Conservation (phyloP, 2,888 invertebrate genomes). For the Pediacus dermestoides region DNA sequence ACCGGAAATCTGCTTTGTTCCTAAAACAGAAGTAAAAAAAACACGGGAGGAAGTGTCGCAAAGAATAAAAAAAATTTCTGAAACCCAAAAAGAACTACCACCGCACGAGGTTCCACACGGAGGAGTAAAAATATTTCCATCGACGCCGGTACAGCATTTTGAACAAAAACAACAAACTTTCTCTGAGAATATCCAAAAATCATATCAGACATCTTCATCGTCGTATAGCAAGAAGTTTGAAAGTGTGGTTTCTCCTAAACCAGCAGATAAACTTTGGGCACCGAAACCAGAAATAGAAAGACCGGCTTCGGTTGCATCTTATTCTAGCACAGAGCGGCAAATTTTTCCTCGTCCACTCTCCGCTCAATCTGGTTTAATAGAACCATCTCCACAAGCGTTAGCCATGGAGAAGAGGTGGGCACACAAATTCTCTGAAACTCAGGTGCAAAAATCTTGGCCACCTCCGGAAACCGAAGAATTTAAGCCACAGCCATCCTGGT, state of each 20-base stretch:
- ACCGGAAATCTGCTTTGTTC: slow-evolving; percentile 64
- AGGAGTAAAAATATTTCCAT: slow-evolving; percentile 27
- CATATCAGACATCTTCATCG: slow-evolving; percentile 32
- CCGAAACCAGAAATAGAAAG: slow-evolving; percentile 29
- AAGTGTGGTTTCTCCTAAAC: slow-evolving; percentile 52
- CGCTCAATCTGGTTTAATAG: slow-evolving; percentile 25
- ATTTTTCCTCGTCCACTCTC: slow-evolving; percentile 33
- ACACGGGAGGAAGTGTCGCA: slow-evolving; percentile 56
- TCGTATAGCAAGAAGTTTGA: slow-evolving; percentile 29
- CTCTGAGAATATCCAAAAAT: slow-evolving; percentile 34
- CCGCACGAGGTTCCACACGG: slow-evolving; percentile 29
- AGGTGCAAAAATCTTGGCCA: slow-evolving; percentile 54
- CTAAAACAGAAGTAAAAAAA: slow-evolving; percentile 45
- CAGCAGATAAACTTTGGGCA: slow-evolving; percentile 61
- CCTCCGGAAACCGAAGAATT: slow-evolving; percentile 43
- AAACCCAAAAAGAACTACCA: slow-evolving; percentile 54
- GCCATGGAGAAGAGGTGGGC: slow-evolving; percentile 69
- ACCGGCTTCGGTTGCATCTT: slow-evolving; percentile 30
- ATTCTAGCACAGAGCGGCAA: slow-evolving; percentile 27
- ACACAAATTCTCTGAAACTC: slow-evolving; percentile 50
- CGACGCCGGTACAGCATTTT: slow-evolving; percentile 14
- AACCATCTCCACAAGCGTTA: slow-evolving; percentile 59
- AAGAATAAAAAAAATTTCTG: slow-evolving; percentile 59
- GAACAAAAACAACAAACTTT: slow-evolving; percentile 24
- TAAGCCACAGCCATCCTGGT: slow-evolving; percentile 43